Evolutionary conservation across 2,797 vertebrate genomes (phyloP).

Genomic region (Garrulus glandarius): DNA sequence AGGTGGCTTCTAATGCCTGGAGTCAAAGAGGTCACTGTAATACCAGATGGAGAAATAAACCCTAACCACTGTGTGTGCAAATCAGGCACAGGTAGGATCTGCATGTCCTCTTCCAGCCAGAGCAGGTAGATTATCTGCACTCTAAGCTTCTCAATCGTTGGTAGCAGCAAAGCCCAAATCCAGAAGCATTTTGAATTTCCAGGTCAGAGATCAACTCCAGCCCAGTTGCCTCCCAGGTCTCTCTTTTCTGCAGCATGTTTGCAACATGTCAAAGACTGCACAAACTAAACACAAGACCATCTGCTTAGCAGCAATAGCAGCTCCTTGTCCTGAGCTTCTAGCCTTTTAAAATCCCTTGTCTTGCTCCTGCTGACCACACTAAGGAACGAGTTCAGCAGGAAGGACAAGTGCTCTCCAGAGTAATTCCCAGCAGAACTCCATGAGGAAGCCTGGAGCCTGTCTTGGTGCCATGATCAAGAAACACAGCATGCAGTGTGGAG

Average conservation of each 20-base stretch:
- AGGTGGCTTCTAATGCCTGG: not conserved
- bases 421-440: not conserved
- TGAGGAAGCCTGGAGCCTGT: not conserved
- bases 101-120: not conserved
- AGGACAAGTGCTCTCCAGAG: not conserved
- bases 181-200: not conserved
- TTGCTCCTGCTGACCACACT: not conserved
- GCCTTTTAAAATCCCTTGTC: not conserved
- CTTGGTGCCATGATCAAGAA: not conserved
- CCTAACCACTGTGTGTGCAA: not conserved
- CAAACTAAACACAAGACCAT: not conserved
- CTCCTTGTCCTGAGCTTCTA: not conserved
- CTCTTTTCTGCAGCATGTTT: not conserved
- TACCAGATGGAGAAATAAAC: not conserved
- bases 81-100: not conserved
- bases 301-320: not conserved
- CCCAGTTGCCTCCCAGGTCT: not conserved
- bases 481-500: not conserved
- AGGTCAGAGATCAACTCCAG: not conserved
- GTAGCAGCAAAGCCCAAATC: not conserved
- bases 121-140: not conserved
- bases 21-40: not conserved
- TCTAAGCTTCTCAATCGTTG: fast-evolving
- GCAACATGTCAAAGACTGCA: not conserved
- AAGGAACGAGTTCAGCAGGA: not conserved